Percentiles rank a stretch among this genome's conserved stretches.
phyloP scores from a whole-genome alignment of 1,140 invertebrate species.

The Nebria ingens region DNA sequence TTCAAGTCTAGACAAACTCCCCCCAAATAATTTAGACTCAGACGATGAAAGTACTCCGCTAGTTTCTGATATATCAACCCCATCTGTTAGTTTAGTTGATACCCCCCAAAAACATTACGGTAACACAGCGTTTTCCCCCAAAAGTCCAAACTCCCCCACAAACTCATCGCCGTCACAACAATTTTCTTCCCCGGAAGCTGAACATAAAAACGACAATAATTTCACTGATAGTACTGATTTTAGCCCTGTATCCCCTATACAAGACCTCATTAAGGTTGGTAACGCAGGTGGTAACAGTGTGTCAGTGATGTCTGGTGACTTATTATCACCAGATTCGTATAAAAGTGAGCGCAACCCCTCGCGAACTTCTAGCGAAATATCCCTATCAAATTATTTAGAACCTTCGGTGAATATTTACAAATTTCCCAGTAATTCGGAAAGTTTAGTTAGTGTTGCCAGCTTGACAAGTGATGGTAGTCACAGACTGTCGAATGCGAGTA shows the following conservation, averaged over 20 bases:
- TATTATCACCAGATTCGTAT: background rate
- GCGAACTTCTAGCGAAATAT: background rate
- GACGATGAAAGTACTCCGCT: constrained; percentile 36
- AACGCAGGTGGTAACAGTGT: background rate
- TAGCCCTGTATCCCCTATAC: background rate
- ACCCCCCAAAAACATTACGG: background rate
- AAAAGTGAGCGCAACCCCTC: background rate
- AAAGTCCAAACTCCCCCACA: constrained; percentile 25
- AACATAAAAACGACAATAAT: constrained; percentile 19
- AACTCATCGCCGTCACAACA: constrained; percentile 24
- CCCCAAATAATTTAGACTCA: constrained; percentile 24
- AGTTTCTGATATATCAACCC: constrained; percentile 32
- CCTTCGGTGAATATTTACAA: too few relatives aligned
- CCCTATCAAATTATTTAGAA: background rate
- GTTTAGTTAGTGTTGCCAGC: background rate
- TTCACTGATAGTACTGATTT: constrained; percentile 17
- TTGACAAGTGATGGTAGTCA: background rate
- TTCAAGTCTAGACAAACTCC: constrained; percentile 23
- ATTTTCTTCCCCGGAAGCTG: constrained; percentile 22
- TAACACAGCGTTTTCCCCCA: constrained; percentile 18
- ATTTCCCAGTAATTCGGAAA: background rate
- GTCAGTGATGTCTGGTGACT: background rate
- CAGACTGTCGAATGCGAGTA: background rate
- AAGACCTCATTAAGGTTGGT: background rate
- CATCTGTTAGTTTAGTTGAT: constrained; percentile 11